Conservation (phyloP, 2,888 invertebrate species). For the Ophioninae sp. region DNA sequence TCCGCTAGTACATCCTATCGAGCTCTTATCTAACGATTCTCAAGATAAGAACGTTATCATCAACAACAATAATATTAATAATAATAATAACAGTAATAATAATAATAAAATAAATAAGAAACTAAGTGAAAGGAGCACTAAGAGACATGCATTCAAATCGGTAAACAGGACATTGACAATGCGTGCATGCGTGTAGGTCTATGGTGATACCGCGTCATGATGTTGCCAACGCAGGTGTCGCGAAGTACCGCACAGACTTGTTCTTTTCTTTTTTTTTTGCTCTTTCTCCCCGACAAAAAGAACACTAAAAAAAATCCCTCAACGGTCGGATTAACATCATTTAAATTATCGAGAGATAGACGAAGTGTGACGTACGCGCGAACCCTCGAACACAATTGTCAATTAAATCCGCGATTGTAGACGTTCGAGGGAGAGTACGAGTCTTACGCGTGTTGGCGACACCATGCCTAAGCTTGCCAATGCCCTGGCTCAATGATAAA, state of each 20-base stretch:
- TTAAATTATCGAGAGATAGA: slow-evolving; percentile 19
- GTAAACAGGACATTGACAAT: slow-evolving; percentile 81
- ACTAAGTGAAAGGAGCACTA: slow-evolving; percentile 78
- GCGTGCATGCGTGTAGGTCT: slow-evolving; percentile 79
- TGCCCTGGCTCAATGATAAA: slow-evolving; percentile 90
- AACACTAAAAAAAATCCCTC: slow-evolving; percentile 25
- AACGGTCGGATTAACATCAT: slow-evolving; percentile 16
- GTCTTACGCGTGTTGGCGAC: slow-evolving; percentile 79
- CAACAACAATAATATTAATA: not conserved
- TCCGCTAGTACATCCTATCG: not conserved
- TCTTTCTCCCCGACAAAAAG: slow-evolving; percentile 30
- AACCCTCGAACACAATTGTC: slow-evolving; percentile 36
- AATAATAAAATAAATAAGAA: slow-evolving; percentile 13
- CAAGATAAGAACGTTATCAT: not conserved
- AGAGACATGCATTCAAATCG: slow-evolving; percentile 77
- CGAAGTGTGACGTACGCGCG: slow-evolving; percentile 13
- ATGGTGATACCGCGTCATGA: slow-evolving; percentile 80
- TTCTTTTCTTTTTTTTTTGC: no score
- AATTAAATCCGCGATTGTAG: slow-evolving; percentile 51
- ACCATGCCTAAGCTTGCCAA: slow-evolving; percentile 87
- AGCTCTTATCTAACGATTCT: not conserved
- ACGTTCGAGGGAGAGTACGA: slow-evolving; percentile 66
- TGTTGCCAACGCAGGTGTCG: slow-evolving; percentile 79
- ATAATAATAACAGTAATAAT: slow-evolving; percentile 31
- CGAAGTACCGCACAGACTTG: slow-evolving; percentile 41